These are phyloP conservation scores for Nesospiza acunhae DNA, from an alignment of 2,113 vertebrate genomes.

Conservation along the genomic window DNA sequence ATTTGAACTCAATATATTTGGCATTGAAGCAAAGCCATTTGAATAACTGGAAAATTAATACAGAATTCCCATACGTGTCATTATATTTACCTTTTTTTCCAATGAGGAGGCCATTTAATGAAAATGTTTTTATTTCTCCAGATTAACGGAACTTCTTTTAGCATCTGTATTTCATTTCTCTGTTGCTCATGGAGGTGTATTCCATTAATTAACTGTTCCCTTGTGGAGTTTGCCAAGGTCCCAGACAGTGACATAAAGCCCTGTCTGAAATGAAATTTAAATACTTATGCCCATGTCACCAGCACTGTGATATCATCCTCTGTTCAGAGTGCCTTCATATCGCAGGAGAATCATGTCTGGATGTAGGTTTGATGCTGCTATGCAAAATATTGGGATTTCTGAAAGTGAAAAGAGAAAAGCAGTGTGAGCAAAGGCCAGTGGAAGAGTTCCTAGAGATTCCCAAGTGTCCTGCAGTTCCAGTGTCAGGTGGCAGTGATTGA, in stretches of 20 bases:
- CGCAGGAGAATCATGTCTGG: background rate
- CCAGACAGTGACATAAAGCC: background rate
- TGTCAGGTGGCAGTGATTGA: background rate
- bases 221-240: background rate
- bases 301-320: background rate
- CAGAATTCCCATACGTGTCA: background rate
- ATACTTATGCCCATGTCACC: background rate
- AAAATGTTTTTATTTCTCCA: background rate
- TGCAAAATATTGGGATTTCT: background rate
- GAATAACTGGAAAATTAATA: slow-evolving; percentile 2
- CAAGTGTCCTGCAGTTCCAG: background rate
- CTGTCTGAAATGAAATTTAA: background rate
- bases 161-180: slow-evolving; percentile 6
- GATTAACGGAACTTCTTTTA: background rate
- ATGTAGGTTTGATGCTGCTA: background rate
- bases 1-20: background rate
- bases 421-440: background rate
- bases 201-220: background rate
- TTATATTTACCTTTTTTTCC: background rate
- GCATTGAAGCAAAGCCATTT: background rate
- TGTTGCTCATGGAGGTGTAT: background rate
- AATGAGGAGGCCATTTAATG: background rate
- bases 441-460: background rate
- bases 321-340: background rate
- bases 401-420: background rate